Evolutionary conservation across 2,113 vertebrate genomes (phyloP), one percentile per base, ranked within the genome.

Genomic region (Lasiurus cinereus): DNA sequence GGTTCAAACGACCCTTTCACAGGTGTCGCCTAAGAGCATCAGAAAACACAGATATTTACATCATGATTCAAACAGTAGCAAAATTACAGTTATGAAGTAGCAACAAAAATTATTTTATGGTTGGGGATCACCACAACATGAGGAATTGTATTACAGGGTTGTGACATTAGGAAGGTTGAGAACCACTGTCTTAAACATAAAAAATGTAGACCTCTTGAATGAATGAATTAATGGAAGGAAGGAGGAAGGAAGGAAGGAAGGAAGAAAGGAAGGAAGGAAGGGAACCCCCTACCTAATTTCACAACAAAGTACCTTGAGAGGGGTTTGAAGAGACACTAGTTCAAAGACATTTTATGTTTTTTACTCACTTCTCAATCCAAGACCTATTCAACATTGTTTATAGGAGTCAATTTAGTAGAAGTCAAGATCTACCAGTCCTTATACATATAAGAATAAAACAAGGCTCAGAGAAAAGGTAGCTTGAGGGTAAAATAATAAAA

Each of bases 301-400:
- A 76, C 5, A 50, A n/a, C 73, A n/a, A 13, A 67, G 36, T 18
- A 36, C 8, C 24, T 9, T 64, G 48, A 79, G 36, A 76, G 6
- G 56, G 19, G 33, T 31, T 62, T 72, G 39, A 78, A 86, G 52
- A 73, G 29, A 54, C 10, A 39, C 43, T 33, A 50, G 22, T 89
- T 77, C 15, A 54, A 66, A 96, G 39, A 62, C 2, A 73, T 29
- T 48, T 90, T 73, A 76, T 94, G 33, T 52, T 83, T 87, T 85
- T 29, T 77, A 11, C 70, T 89, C 6, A 14, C 11, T 70, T 95
- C 29, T 83, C 85, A 83, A 83, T 74, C 24, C 62, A 86, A 73
- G 46, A 89, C 13, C 8, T 56, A 36, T 8, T 54, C 9, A 70
- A 4, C 19, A 52, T 39, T 84, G 36, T 78, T 94, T 83, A 67